phyloP scores from a whole-genome alignment of 35 echinoderm and acorn worm species.

The Diadema setosum region DNA sequence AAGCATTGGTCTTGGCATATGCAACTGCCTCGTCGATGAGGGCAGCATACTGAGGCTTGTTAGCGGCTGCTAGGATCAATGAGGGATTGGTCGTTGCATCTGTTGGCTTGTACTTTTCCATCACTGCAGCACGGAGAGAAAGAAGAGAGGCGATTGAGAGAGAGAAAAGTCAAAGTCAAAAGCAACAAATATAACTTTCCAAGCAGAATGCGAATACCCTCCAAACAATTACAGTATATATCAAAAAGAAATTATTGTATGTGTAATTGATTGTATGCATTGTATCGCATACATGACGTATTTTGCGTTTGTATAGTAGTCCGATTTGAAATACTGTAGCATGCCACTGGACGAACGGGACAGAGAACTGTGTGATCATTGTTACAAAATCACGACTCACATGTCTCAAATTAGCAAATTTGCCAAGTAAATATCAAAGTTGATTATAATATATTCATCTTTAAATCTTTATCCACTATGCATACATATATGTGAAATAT shows the following conservation, averaged over 20 bases:
- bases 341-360: too few relatives aligned
- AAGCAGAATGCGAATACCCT: neutral
- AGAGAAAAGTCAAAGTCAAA: neutral
- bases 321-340: too few relatives aligned
- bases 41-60: constrained; percentile 38
- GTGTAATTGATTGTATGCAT: too few relatives aligned
- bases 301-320: too few relatives aligned
- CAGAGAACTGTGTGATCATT: too few relatives aligned
- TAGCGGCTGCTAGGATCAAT: constrained; percentile 59
- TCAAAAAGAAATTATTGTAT: neutral
- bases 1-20: constrained; percentile 41
- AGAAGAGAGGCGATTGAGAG: neutral
- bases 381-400: too few relatives aligned
- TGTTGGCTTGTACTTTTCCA: constrained; percentile 72
- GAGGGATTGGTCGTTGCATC: constrained; percentile 94
- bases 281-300: too few relatives aligned
- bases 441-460: too few relatives aligned
- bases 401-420: too few relatives aligned
- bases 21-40: constrained; percentile 53
- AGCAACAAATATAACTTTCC: neutral
- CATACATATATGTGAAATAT: too few relatives aligned
- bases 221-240: neutral
- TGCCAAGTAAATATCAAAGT: too few relatives aligned
- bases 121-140: constrained; percentile 40
- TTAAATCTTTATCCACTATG: too few relatives aligned